Conservation (phyloP, 2,797 vertebrate species). For the Chaetophractus vellerosus region DNA sequence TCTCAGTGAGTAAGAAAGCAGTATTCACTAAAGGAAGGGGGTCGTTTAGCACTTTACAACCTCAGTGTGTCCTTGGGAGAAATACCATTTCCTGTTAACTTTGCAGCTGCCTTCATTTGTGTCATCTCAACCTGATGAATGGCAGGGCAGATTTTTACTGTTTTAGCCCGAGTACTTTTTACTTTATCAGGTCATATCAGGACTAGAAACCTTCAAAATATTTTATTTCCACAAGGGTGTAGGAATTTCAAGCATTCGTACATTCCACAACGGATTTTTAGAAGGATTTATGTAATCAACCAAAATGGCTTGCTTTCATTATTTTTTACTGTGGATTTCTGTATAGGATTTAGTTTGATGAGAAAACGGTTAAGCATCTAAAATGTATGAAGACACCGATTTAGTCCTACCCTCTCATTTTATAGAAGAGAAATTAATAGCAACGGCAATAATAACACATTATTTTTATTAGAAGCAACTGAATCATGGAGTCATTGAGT, state of each 20-base stretch:
- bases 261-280: conserved; percentile 12
- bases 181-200: background rate
- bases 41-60: background rate
- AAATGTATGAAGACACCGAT: background rate
- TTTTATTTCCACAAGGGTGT: background rate
- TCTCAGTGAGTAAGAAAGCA: conserved; percentile 5
- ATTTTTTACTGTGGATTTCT: conserved; percentile 15
- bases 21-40: background rate
- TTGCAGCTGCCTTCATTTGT: background rate
- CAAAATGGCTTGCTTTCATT: background rate
- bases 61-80: background rate
- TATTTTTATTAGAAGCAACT: conserved; percentile 51
- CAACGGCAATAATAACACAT: background rate
- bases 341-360: background rate
- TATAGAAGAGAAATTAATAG: conserved; percentile 23
- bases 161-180: background rate
- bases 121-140: background rate
- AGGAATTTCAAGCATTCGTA: conserved; percentile 23
- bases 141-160: background rate
- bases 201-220: conserved; percentile 22
- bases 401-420: conserved; percentile 27
- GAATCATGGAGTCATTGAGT: background rate
- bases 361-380: background rate
- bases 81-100: background rate
- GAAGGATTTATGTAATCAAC: conserved; percentile 4